Percentiles rank a stretch among this genome's conserved stretches.
phyloP scores from a whole-genome alignment of 2,113 vertebrate genomes.

The Gasterosteus nipponicus region DNA sequence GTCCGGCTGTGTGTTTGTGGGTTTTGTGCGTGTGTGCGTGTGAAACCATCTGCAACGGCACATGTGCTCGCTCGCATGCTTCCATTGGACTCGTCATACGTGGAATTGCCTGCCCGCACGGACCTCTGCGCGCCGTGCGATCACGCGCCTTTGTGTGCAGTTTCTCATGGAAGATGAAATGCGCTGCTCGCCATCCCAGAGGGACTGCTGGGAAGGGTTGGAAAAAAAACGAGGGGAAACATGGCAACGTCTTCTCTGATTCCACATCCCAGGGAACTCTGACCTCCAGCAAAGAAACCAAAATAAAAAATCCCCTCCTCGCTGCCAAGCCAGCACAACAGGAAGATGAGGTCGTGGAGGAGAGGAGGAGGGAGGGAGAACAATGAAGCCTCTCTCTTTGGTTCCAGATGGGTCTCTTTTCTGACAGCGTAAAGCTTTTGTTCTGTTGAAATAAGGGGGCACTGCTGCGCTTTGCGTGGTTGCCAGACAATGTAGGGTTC shows the following conservation, averaged over 20 bases:
- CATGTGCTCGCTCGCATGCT: conserved; percentile 26
- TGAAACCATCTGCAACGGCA: conserved; percentile 41
- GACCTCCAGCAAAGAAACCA: conserved; percentile 76
- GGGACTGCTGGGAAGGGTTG: conserved; percentile 58
- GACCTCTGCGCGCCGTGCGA: conserved; percentile 30
- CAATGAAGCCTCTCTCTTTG: conserved; percentile 66
- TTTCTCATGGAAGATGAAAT: conserved; percentile 69
- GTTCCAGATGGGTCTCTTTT: conserved; percentile 65
- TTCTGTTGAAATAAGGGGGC: conserved; percentile 48
- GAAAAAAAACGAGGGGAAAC: conserved; percentile 46
- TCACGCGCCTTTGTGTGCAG: conserved; percentile 17
- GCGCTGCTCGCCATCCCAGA: conserved; percentile 32
- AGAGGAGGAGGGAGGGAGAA: conserved; percentile 61
- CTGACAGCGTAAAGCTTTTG: conserved; percentile 68
- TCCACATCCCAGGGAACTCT: conserved; percentile 73
- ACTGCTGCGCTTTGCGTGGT: conserved; percentile 40
- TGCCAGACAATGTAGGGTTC: conserved; percentile 67
- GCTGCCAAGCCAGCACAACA: conserved; percentile 65
- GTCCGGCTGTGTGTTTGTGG: conserved; percentile 3
- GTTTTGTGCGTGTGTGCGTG: background rate
- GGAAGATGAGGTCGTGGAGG: conserved; percentile 65
- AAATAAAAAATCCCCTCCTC: conserved; percentile 74
- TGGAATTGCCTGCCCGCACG: conserved; percentile 30
- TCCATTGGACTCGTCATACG: background rate
- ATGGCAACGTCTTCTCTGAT: conserved; percentile 73